These are phyloP conservation scores for Actinia tenebrosa DNA, from an alignment of 64 coral and sea anemone genomes.

Conservation along the genomic window DNA sequence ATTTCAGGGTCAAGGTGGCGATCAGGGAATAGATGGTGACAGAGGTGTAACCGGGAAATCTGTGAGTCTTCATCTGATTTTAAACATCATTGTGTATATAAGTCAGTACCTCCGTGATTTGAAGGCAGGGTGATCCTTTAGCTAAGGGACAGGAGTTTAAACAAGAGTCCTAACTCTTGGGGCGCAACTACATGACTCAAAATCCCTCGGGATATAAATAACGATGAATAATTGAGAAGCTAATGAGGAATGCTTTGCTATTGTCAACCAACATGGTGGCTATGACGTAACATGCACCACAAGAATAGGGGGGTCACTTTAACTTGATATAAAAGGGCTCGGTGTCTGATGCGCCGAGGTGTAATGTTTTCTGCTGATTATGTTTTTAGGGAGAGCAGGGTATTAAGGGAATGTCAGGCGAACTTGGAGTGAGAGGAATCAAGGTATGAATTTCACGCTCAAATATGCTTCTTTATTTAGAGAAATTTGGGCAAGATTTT, in stretches of 20 bases:
- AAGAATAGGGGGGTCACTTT: too few relatives aligned
- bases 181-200: too few relatives aligned
- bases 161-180: too few relatives aligned
- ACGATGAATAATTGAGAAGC: too few relatives aligned
- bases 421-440: background rate
- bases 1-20: slow-evolving; percentile 4
- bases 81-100: background rate
- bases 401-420: background rate
- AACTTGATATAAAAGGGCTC: too few relatives aligned
- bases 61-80: background rate
- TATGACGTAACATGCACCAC: too few relatives aligned
- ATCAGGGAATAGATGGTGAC: background rate
- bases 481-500: background rate
- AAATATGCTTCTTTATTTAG: background rate
- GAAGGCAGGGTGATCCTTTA: too few relatives aligned
- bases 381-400: background rate
- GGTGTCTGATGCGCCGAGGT: background rate
- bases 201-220: too few relatives aligned
- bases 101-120: too few relatives aligned
- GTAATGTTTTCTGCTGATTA: background rate
- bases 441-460: background rate
- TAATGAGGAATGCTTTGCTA: too few relatives aligned
- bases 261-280: too few relatives aligned
- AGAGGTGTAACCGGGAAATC: background rate
- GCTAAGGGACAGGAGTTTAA: too few relatives aligned